Conservation (phyloP, 1,140 invertebrate species). For the Bombus haemorrhoidalis region DNA sequence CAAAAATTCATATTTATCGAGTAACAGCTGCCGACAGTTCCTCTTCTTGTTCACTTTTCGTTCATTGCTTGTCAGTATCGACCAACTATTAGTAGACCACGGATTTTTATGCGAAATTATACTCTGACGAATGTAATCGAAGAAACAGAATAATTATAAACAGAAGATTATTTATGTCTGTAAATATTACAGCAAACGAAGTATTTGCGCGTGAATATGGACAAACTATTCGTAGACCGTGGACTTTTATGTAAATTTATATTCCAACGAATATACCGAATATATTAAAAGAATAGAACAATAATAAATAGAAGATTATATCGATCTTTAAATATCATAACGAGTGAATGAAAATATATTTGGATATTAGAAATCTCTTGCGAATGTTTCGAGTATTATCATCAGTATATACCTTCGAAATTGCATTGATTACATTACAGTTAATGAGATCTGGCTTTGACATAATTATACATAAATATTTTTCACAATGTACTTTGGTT, state of each 20-base stretch:
- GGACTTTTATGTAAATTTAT: no score
- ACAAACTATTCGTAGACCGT: no score
- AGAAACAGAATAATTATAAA: background rate
- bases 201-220: no score
- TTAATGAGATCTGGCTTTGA: no score
- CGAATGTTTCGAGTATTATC: background rate
- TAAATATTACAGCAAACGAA: background rate
- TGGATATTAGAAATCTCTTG: background rate
- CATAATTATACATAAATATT: no score
- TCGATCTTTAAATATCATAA: background rate
- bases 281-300: background rate
- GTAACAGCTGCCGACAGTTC: background rate
- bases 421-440: no score
- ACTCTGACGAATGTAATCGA: background rate
- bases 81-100: background rate
- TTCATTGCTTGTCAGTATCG: background rate
- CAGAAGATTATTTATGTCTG: background rate
- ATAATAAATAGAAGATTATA: background rate
- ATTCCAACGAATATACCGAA: no score
- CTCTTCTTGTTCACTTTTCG: background rate
- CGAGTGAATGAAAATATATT: background rate
- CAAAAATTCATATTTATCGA: slow-evolving; percentile 55
- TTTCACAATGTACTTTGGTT: no score
- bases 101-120: background rate
- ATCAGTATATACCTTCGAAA: background rate